These are phyloP conservation scores for Emydoidea blandingii DNA, from an alignment of 2,797 vertebrate species.

Conservation along the genomic window DNA sequence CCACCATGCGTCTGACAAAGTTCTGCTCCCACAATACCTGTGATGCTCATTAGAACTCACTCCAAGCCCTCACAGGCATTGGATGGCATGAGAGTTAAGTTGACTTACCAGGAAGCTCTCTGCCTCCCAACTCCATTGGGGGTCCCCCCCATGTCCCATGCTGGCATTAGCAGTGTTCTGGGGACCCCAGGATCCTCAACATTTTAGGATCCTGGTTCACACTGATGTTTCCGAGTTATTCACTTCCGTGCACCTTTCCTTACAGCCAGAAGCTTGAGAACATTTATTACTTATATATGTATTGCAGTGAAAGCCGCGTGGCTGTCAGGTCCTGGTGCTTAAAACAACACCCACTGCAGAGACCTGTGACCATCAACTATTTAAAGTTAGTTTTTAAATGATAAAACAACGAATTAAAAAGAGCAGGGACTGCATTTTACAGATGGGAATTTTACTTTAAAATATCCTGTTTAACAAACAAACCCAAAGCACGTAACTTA, in stretches of 20 bases:
- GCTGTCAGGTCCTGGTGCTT: background rate
- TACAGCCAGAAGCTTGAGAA: conserved; percentile 46
- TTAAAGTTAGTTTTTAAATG: background rate
- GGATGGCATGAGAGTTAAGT: background rate
- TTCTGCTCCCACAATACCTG: background rate
- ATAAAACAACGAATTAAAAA: background rate
- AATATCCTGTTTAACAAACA: background rate
- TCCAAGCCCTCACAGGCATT: fast-evolving
- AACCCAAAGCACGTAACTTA: background rate
- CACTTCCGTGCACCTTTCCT: conserved; percentile 32
- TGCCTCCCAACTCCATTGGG: background rate
- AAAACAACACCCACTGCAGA: background rate
- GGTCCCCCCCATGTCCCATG: background rate
- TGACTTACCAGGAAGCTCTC: background rate
- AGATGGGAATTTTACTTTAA: background rate
- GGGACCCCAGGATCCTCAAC: background rate
- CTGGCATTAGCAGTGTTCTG: conserved; percentile 8
- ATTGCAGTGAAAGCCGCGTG: conserved; percentile 45
- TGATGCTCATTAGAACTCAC: background rate
- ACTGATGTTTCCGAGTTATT: conserved; percentile 31
- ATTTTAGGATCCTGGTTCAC: conserved; percentile 36
- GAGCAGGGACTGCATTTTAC: background rate
- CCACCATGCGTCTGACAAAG: background rate
- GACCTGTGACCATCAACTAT: background rate
- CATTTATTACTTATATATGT: conserved; percentile 41